Evolutionary conservation across 37 sponge, comb jelly and placozoan species (phyloP).

Genomic region (Oopsacas minuta): DNA sequence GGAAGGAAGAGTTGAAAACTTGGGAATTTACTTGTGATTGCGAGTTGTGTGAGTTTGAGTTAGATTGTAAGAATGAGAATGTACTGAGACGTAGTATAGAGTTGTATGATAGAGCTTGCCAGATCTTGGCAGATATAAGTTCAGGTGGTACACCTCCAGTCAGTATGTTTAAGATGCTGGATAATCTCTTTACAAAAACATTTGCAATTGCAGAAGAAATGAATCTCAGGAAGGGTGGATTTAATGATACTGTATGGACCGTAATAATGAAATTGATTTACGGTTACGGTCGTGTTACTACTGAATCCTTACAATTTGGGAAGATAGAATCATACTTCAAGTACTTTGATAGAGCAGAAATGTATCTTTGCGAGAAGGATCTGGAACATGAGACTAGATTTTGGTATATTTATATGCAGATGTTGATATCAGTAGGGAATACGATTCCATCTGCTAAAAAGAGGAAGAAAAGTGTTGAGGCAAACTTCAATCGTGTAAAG

Average conservation of each 20-base stretch:
- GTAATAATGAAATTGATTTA: background rate
- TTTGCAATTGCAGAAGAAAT: background rate
- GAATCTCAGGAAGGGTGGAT: background rate
- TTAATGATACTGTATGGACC: background rate
- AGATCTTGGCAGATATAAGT: background rate
- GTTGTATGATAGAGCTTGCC: background rate
- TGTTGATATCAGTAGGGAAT: background rate
- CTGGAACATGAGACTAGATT: background rate
- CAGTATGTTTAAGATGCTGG: background rate
- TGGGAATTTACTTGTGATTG: conserved; percentile 5
- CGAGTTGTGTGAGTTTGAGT: conserved; percentile 5
- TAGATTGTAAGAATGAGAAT: background rate
- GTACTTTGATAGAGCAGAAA: background rate
- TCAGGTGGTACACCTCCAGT: background rate
- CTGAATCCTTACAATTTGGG: background rate
- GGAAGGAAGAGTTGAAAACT: background rate
- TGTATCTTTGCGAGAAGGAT: background rate
- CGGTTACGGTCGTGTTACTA: background rate
- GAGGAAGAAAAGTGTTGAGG: background rate
- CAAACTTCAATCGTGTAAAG: background rate
- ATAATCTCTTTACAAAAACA: background rate
- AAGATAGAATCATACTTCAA: background rate
- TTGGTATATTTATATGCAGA: conserved; percentile 16
- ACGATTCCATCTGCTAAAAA: background rate
- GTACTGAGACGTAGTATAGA: background rate